These are phyloP conservation scores for Parapsyche elsis DNA, from an alignment of 1,140 invertebrate species.

Conservation along the genomic window DNA sequence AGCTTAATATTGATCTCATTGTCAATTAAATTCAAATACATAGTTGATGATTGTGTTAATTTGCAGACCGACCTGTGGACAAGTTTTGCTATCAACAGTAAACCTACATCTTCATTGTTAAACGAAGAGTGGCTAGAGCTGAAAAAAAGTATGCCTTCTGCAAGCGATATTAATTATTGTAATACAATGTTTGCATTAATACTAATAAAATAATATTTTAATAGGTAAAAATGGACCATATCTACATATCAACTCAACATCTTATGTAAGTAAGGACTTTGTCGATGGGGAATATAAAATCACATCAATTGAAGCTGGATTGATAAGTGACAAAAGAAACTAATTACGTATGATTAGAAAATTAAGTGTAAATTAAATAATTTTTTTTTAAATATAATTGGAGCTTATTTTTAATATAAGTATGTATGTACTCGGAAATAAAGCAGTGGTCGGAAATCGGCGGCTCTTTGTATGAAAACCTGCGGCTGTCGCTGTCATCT, in stretches of 20 bases:
- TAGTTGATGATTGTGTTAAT: too few species aligned
- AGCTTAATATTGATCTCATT: background rate
- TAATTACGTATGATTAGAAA: too few species aligned
- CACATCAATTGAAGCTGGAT: background rate
- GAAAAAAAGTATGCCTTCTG: background rate
- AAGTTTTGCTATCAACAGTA: slow-evolving; percentile 24
- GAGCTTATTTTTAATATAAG: too few species aligned
- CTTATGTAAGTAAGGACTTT: slow-evolving; percentile 4
- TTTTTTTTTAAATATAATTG: too few species aligned
- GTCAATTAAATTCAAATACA: background rate
- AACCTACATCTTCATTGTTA: slow-evolving; percentile 8
- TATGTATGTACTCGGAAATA: too few species aligned
- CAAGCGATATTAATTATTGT: background rate
- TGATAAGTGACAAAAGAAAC: background rate
- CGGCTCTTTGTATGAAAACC: too few species aligned
- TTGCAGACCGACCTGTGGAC: slow-evolving; percentile 9
- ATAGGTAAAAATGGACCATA: slow-evolving; percentile 36
- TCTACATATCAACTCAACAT: slow-evolving; percentile 26
- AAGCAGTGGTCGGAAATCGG: too few species aligned
- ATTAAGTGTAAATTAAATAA: too few species aligned
- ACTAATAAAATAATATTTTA: background rate
- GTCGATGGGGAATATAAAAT: slow-evolving; percentile 15
- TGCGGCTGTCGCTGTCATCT: too few species aligned
- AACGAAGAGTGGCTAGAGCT: background rate
- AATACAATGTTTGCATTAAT: background rate